phyloP scores from a whole-genome alignment of 2,113 vertebrate genomes.

The Silurus glanis region DNA sequence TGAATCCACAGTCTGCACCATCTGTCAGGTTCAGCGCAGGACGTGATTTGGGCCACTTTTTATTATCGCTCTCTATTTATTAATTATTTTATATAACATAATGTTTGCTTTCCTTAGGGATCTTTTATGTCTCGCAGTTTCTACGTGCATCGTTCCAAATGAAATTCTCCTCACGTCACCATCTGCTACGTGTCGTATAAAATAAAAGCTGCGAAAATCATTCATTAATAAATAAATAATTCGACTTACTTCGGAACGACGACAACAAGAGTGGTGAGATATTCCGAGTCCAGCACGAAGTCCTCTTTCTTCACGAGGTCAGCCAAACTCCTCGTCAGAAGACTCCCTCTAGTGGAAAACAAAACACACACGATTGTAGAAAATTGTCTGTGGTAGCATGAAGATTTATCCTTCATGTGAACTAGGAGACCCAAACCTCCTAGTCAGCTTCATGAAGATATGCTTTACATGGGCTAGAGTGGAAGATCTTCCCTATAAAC shows the following conservation, averaged over 20 bases:
- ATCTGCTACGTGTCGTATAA: not conserved
- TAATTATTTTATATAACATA: too few species aligned
- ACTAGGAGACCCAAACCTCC: too few species aligned
- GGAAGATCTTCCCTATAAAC: too few species aligned
- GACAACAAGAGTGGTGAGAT: slow-evolving; percentile 90
- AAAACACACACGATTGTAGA: not conserved
- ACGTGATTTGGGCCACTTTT: not conserved
- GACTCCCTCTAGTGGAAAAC: slow-evolving; percentile 81
- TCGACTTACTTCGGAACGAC: slow-evolving; percentile 94
- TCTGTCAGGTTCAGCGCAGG: not conserved
- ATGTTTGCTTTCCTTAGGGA: not conserved
- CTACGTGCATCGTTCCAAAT: not conserved
- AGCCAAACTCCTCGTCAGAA: slow-evolving; percentile 92
- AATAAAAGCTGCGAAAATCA: not conserved
- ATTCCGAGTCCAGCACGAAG: slow-evolving; percentile 96
- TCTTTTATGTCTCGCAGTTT: not conserved
- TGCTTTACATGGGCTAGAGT: too few species aligned
- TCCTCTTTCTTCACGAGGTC: slow-evolving; percentile 97
- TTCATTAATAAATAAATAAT: not conserved
- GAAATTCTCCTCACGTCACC: not conserved
- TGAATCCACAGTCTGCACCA: not conserved
- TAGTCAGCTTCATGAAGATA: too few species aligned
- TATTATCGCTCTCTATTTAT: not conserved
- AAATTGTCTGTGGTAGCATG: too few species aligned
- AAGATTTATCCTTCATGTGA: too few species aligned